Evolutionary conservation across 2,797 vertebrate species (phyloP).

Genomic region (Limosa lapponica): DNA sequence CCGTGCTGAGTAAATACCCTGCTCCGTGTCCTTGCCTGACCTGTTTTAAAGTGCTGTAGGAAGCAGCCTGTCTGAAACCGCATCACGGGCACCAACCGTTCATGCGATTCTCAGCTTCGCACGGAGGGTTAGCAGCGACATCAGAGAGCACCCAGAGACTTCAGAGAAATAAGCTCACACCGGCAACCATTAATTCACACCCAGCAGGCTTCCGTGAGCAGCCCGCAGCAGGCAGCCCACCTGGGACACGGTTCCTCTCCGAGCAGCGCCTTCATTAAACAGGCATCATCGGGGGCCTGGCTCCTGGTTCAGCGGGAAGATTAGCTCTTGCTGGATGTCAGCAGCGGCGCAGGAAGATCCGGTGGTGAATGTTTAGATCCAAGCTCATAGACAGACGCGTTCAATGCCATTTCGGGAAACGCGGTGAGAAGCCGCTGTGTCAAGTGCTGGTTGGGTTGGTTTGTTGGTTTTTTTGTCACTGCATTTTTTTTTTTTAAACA

Average conservation of each 20-base stretch:
- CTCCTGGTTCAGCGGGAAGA: not conserved
- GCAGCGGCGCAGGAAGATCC: not conserved
- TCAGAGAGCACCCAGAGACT: slow-evolving; percentile 16
- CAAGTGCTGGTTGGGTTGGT: not conserved
- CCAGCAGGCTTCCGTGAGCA: not conserved
- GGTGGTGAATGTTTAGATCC: not conserved
- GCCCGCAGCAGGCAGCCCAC: not conserved
- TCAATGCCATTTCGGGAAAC: not conserved
- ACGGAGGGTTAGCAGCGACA: not conserved
- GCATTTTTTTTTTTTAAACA: not conserved
- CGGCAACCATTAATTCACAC: slow-evolving; percentile 17
- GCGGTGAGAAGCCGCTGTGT: not conserved
- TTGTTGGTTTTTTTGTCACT: not conserved
- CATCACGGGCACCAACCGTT: not conserved
- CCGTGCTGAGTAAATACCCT: not conserved
- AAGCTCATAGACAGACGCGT: not conserved
- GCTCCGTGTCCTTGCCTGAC: not conserved
- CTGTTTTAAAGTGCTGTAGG: not conserved
- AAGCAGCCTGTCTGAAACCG: not conserved
- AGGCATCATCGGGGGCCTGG: not conserved
- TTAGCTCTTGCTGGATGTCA: not conserved
- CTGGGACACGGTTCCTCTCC: not conserved
- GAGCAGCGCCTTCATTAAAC: not conserved
- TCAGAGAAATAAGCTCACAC: not conserved
- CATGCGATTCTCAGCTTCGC: not conserved